Percentiles rank a stretch among this genome's conserved stretches.
Conservation (phyloP, 2,797 vertebrate genomes). For the Enteromius viviparus region DNA sequence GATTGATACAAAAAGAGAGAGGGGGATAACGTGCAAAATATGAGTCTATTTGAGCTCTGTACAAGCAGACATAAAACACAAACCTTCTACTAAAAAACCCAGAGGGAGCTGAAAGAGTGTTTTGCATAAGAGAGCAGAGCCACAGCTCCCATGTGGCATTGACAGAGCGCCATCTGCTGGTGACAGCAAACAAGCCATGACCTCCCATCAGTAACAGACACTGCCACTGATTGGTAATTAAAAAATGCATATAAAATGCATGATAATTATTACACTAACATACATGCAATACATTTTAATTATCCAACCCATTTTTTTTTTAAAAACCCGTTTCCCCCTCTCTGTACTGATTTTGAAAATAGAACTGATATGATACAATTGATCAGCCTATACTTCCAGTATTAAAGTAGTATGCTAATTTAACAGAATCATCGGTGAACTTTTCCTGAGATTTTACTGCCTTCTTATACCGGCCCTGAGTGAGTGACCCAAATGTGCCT, state of each 20-base stretch:
- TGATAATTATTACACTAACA: neutral
- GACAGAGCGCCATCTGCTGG: slow-evolving; percentile 55
- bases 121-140: slow-evolving; percentile 4
- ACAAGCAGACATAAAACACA: slow-evolving; percentile 1
- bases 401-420: too few species aligned
- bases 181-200: slow-evolving; percentile 17
- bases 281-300: neutral
- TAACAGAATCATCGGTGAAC: neutral
- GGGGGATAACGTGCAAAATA: neutral
- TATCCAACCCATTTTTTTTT: neutral
- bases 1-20: neutral
- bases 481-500: neutral
- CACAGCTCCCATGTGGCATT: slow-evolving; percentile 42
- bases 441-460: neutral
- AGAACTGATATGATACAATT: neutral
- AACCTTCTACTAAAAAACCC: neutral
- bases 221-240: neutral
- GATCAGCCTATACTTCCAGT: neutral
- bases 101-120: slow-evolving; percentile 1
- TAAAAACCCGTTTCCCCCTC: too few species aligned
- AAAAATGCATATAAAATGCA: neutral
- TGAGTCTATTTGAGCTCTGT: neutral
- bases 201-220: slow-evolving; percentile 22
- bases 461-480: too few species aligned
- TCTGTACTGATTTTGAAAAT: neutral